A percentile compares a stretch with the other conserved stretches of the same genome.
Evolutionary conservation across 2,113 vertebrate species (phyloP).

Genomic region (Zapornia atra): DNA sequence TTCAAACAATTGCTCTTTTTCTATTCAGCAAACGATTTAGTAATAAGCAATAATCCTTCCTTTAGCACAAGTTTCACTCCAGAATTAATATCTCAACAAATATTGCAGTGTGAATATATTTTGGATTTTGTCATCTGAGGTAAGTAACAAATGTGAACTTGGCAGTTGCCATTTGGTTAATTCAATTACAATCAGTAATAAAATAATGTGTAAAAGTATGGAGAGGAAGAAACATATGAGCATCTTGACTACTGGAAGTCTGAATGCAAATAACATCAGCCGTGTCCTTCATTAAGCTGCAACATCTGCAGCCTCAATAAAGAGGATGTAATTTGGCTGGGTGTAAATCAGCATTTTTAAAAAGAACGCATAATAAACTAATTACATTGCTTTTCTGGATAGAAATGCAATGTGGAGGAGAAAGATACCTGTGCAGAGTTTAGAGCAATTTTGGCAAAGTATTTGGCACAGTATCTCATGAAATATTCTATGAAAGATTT

Average conservation of each 20-base stretch:
- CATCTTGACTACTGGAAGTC: background rate
- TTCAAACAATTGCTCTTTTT: background rate
- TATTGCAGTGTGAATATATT: background rate
- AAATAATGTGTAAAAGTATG: background rate
- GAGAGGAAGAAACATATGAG: background rate
- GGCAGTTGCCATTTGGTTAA: slow-evolving; percentile 16
- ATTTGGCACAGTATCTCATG: background rate
- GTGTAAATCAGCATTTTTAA: background rate
- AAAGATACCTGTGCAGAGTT: background rate
- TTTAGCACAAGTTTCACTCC: background rate
- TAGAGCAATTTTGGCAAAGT: background rate
- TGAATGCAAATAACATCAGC: background rate
- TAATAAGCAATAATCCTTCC: background rate
- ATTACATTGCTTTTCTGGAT: background rate
- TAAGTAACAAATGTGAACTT: background rate
- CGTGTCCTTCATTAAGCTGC: background rate
- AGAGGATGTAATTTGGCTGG: background rate
- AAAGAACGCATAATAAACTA: background rate
- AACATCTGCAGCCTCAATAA: background rate
- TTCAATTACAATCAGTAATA: background rate
- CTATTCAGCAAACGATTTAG: background rate
- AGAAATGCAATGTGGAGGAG: background rate
- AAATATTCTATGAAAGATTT: background rate
- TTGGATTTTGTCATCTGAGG: background rate
- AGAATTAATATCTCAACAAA: background rate